Evolutionary conservation across 1,140 invertebrate genomes (phyloP).

Genomic region (Hermatobates lingyangjiaoensis): DNA sequence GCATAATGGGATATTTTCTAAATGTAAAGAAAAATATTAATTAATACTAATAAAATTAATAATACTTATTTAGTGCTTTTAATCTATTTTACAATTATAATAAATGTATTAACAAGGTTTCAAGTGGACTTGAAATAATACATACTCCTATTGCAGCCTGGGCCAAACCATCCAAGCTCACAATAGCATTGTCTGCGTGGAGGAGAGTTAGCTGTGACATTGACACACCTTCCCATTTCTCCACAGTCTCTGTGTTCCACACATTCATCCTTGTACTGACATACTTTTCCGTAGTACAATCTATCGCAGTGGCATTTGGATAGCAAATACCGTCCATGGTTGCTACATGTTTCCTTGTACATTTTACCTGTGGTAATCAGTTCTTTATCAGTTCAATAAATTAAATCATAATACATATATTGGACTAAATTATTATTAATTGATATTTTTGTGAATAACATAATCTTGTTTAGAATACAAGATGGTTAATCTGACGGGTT

Average conservation of each 20-base stretch:
- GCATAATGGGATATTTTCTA: no score
- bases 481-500: no score
- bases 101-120: conserved; percentile 8
- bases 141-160: conserved; percentile 55
- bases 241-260: conserved; percentile 63
- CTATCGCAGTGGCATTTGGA: conserved; percentile 64
- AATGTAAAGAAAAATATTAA: no score
- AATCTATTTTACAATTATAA: neutral
- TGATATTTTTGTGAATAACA: no score
- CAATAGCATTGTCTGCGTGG: conserved; percentile 79
- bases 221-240: conserved; percentile 60
- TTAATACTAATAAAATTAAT: no score
- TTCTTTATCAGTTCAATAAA: no score
- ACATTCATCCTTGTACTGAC: conserved; percentile 75
- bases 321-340: conserved; percentile 54
- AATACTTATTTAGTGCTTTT: no score
- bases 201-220: conserved; percentile 52
- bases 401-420: no score
- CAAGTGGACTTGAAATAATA: conserved; percentile 14
- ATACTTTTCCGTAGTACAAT: conserved; percentile 56
- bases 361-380: conserved; percentile 46
- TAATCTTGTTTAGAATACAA: no score
- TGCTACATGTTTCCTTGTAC: conserved; percentile 63
- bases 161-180: conserved; percentile 64
- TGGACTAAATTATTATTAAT: no score